Evolutionary conservation across 2,797 vertebrate species (phyloP), one percentile per base, ranked within the genome.

Genomic region (Poecilia picta): DNA sequence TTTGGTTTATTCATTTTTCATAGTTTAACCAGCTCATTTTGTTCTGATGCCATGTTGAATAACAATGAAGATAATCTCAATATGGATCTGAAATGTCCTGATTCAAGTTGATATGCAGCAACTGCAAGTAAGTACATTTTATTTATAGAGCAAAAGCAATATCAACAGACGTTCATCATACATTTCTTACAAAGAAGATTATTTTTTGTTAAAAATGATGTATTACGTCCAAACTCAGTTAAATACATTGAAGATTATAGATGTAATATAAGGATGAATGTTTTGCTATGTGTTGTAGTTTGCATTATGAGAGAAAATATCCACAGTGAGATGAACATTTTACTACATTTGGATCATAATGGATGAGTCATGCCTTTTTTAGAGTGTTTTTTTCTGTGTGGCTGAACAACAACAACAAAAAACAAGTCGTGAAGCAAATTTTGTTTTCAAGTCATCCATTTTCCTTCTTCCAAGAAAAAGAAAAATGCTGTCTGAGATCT

Each of bases 401-500:
- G 23, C 59, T 80, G 64, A 10, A 43, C 43, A 4, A 43, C 43
- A 4, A 8, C 2, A 53, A 33, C 15, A 59, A 31, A 39, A 23
- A 47, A 77, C 78, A 78, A 73, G 78, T 82, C 45, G 72, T 74
- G 1, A 82, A 89, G 83, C 80, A 89, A 81, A 78, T 89, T 77
- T 77, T 77, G 82, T 77, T 79, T 85, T 25, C 25, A 45, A 45
- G 62, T 79, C 33, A 70, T 82, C 77, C 87, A 59, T 55, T 55
- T 10, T 79, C 47, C 72, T 72, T 76, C 77, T 86, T 87, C 73
- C 77, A 74, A 70, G 47, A 72, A 53, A 25, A 11, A 45, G 74
- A 83, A 77, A 88, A 86, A 87, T 82, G 51, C 73, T 87, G 83
- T 91, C 79, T 77, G 83, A 87, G 74, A 89, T 86, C 78, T 73